Evolutionary conservation across 1,140 invertebrate species (phyloP), one percentile per base, ranked within the genome.

Genomic region (Drosophila chauvacae): DNA sequence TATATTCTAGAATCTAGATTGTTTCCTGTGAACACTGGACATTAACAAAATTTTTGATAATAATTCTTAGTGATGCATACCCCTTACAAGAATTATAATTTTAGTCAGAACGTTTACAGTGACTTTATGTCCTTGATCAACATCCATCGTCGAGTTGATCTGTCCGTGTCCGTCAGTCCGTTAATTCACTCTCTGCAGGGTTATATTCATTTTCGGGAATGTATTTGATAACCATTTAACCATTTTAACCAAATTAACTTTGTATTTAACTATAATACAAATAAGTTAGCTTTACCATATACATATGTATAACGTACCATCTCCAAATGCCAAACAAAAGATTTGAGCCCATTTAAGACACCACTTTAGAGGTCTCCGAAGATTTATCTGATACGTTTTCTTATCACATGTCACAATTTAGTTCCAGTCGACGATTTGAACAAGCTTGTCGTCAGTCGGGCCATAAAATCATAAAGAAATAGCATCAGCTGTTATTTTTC

Each of bases 401-500:
- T 76, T 85, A 90, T 90, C 81, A 76, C 63, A 90, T 90, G 86
- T 81, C 78, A 48, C 35, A 76, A 81, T 81, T 90, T 90, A 90
- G 86, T 90, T 90, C 81, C 85, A 90, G 74, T 83, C 69, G 75
- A 73, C 58, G 70, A 68, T 57, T 64, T 23, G 56, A 77, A 77
- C 63, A 78, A 77, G 63, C 58, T 81, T 70, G 65, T 62, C 76
- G 59, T 56, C 35, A 20, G 35, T 56, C 35, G 20, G 20, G 59
- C 42, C 58, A 44, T 64, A 53, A 69, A 73, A 75, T 60, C 51
- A 60, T 42, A 73, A 74, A 68, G 81, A 71, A 78, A 35, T 73
- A 70, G 47, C 51, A 90, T 90, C 85, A 90, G 85, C 86, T 90
- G 85, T 85, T 90, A 79, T 81, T 90, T 86, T 90, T 81, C 85